Evolutionary conservation across 2,888 invertebrate species (phyloP).

Genomic region (Argyra leucocephala): DNA sequence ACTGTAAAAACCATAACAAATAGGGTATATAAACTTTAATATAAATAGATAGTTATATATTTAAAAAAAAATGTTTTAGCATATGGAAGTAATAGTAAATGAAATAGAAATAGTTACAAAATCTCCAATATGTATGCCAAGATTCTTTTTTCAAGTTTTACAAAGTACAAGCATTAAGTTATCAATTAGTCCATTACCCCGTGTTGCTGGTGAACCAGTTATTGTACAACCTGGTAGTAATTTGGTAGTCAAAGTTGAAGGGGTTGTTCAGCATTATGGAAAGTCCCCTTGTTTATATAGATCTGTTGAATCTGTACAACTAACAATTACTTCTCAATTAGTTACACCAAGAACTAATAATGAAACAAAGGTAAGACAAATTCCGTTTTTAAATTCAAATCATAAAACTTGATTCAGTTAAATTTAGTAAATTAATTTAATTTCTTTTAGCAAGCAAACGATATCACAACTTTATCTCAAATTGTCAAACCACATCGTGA

Average conservation of each 20-base stretch:
- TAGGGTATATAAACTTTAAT: conserved; percentile 24
- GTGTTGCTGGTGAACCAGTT: conserved; percentile 71
- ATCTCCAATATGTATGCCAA: conserved; percentile 58
- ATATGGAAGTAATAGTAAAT: conserved; percentile 50
- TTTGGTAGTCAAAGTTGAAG: conserved; percentile 86
- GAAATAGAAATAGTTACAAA: conserved; percentile 54
- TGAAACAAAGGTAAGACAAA: conserved; percentile 27
- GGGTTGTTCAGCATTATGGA: conserved; percentile 68
- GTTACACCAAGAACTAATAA: conserved; percentile 42
- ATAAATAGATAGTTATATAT: background rate
- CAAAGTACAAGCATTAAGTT: conserved; percentile 74
- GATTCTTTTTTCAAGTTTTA: conserved; percentile 75
- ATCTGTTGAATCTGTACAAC: conserved; percentile 59
- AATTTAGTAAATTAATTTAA: background rate
- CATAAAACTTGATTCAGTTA: conserved; percentile 4
- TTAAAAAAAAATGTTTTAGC: conserved; percentile 29
- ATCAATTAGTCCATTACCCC: conserved; percentile 71
- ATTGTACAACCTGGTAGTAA: conserved; percentile 74
- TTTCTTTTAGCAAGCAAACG: conserved; percentile 30
- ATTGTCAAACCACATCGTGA: conserved; percentile 84
- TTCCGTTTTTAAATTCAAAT: background rate
- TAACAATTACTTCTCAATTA: conserved; percentile 58
- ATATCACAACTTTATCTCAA: conserved; percentile 56
- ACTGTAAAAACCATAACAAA: conserved; percentile 41
- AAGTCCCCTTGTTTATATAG: conserved; percentile 58